Evolutionary conservation across 2,797 vertebrate species (phyloP).

Genomic region (Premnoplex brunnescens): DNA sequence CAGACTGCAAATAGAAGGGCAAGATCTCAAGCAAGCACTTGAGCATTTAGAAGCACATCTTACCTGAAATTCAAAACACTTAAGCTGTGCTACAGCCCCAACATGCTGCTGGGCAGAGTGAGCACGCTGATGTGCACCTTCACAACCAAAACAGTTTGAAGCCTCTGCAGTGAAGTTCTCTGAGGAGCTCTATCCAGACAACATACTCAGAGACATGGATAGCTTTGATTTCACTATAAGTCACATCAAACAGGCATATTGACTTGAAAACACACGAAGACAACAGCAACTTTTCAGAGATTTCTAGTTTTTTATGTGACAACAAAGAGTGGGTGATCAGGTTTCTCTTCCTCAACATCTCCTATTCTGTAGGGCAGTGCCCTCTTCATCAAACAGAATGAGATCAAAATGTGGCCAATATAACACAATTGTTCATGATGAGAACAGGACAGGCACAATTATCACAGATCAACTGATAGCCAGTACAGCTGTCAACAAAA

Average conservation of each 20-base stretch:
- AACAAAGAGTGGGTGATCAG: neutral
- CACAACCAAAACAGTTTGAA: neutral
- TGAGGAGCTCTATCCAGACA: neutral
- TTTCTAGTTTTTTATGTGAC: neutral
- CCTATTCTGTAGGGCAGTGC: neutral
- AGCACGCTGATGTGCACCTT: accelerated
- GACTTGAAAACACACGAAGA: neutral
- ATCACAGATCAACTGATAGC: neutral
- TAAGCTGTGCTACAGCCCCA: neutral
- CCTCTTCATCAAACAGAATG: neutral
- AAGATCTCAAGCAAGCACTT: neutral
- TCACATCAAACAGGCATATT: neutral
- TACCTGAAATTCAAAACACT: neutral
- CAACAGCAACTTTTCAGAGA: neutral
- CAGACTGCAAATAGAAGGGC: neutral
- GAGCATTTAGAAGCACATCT: neutral
- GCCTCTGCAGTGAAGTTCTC: neutral
- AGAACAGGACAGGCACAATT: neutral
- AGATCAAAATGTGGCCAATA: neutral
- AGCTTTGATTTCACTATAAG: constrained; percentile 6
- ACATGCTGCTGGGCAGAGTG: neutral
- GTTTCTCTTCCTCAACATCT: neutral
- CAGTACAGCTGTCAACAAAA: neutral
- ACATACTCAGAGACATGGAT: accelerated
- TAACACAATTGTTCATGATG: accelerated